Evolutionary conservation across 2,888 invertebrate genomes (phyloP), one percentile per base, ranked within the genome.

Genomic region (Pocota personata): DNA sequence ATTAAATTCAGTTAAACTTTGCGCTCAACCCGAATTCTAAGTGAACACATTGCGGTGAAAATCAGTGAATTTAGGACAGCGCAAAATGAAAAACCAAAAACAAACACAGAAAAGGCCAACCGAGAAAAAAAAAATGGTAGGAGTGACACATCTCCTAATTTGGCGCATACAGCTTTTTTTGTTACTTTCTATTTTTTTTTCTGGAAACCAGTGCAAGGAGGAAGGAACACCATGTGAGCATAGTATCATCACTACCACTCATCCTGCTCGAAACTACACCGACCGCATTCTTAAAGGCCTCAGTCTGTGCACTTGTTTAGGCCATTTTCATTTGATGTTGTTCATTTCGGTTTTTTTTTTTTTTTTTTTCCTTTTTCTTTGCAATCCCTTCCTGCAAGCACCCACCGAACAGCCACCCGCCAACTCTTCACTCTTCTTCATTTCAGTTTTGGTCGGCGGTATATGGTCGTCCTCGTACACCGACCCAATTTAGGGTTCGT

Each of bases 401-500:
- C n/a, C 58, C 67, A 69, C 35, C 46, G 55, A 60, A 64, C 32
- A 60, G 32, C 46, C 35, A 46, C 55, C 27, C 27, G 37, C 48
- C 58, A 66, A 32, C 82, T 32, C 64, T 62, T 71, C 48, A 58
- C 58, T 72, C 46, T 43, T 64, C 66, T 67, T 67, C 72, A 78
- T 55, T 73, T 60, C 55, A 37, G 66, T 62, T 67, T 58, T 55
- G 72, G 73, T 55, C 78, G 82, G 40, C 35, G 64, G 71, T 77
- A 24, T 78, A 73, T 72, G 60, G 73, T 32, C 62, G 73, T 78
- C 73, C 73, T 79, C 83, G 73, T 55, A 62, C 52, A 67, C 83
- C 83, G 83, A 79, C 83, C 83, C 83, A 83, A 83, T 83, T 83
- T 83, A 57, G 73, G 78, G 79, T 73, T 83, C 83, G 83, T 79